A percentile compares a stretch with the other conserved stretches of the same genome.
Evolutionary conservation across 2,888 invertebrate species (phyloP).

Genomic region (Noctua janthina): DNA sequence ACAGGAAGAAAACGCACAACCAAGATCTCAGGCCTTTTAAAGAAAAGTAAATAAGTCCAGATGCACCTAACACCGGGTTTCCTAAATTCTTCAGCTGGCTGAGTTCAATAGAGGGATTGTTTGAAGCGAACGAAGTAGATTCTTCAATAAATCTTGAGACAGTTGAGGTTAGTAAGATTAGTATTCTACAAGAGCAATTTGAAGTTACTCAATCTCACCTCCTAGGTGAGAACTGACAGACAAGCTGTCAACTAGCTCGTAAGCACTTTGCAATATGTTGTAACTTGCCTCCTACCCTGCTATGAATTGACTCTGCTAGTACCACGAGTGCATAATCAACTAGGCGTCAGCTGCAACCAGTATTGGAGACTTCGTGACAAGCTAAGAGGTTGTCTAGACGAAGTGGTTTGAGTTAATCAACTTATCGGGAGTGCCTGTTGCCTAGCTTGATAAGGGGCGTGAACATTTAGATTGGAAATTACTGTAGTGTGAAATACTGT

Average conservation of each 20-base stretch:
- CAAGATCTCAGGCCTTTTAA: too few species aligned
- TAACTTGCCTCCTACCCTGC: conserved; percentile 50
- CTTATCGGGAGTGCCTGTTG: conserved; percentile 34
- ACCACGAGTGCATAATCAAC: conserved; percentile 57
- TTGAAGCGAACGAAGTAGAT: background rate
- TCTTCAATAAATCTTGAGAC: background rate
- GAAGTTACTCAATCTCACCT: conserved; percentile 26
- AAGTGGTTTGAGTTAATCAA: conserved; percentile 43
- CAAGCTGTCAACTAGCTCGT: conserved; percentile 31
- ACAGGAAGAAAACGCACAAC: background rate
- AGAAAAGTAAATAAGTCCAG: too few species aligned
- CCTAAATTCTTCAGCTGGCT: background rate
- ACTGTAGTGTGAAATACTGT: conserved; percentile 43
- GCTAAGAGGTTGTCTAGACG: conserved; percentile 47
- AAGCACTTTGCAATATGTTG: conserved; percentile 44
- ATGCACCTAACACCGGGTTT: too few species aligned
- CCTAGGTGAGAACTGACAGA: conserved; percentile 35
- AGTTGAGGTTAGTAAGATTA: background rate
- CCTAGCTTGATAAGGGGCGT: conserved; percentile 49
- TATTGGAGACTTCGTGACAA: conserved; percentile 47
- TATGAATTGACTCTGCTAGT: conserved; percentile 15
- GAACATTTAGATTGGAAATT: conserved; percentile 51
- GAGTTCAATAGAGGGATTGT: background rate
- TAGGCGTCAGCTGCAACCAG: conserved; percentile 39
- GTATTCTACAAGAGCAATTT: conserved; percentile 19